phyloP scores from a whole-genome alignment of 2,113 vertebrate species.

The Pagrus major region DNA sequence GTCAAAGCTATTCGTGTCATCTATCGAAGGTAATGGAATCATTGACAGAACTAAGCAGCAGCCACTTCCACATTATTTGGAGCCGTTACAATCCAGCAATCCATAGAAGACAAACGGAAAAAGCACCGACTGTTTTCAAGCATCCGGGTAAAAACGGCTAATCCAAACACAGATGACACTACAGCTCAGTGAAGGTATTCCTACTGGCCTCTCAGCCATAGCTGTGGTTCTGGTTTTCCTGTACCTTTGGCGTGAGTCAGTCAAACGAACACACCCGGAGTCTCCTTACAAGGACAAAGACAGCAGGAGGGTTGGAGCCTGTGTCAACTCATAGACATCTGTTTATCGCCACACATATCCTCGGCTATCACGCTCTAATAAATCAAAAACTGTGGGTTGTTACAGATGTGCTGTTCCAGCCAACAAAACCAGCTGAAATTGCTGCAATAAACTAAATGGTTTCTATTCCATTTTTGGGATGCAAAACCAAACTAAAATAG shows the following conservation, averaged over 20 bases:
- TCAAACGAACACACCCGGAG: slow-evolving; percentile 67
- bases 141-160: slow-evolving; percentile 26
- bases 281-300: slow-evolving; percentile 85
- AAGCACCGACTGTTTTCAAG: slow-evolving; percentile 18
- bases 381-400: slow-evolving; percentile 29
- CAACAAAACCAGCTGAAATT: neutral
- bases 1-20: slow-evolving; percentile 39
- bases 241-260: slow-evolving; percentile 65
- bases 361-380: slow-evolving; percentile 4
- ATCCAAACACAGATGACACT: slow-evolving; percentile 57
- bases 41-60: slow-evolving; percentile 10
- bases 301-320: slow-evolving; percentile 63
- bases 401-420: slow-evolving; percentile 15
- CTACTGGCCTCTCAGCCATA: slow-evolving; percentile 29
- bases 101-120: slow-evolving; percentile 34
- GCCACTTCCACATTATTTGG: slow-evolving; percentile 31
- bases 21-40: slow-evolving; percentile 38
- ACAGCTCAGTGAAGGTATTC: slow-evolving; percentile 44
- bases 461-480: neutral
- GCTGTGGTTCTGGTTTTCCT: slow-evolving; percentile 42
- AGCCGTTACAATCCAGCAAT: slow-evolving; percentile 19
- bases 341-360: slow-evolving; percentile 45
- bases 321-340: slow-evolving; percentile 61
- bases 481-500: slow-evolving; percentile 2
- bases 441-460: neutral